Percentiles rank a stretch among this genome's conserved stretches.
These are phyloP conservation scores for Selenia dentaria DNA, from an alignment of 2,888 invertebrate genomes.

Conservation along the genomic window DNA sequence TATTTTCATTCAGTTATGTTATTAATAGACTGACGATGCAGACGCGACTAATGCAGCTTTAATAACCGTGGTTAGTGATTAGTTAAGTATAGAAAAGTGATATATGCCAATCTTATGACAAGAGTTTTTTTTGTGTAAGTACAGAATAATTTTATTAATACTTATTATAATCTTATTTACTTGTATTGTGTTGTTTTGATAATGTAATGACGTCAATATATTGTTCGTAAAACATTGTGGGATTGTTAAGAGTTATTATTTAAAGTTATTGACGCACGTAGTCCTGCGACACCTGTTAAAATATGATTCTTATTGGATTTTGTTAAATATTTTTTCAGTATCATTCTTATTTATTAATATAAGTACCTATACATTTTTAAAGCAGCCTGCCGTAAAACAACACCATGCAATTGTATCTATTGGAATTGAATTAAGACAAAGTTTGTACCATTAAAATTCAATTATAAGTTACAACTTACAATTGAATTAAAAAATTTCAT, in stretches of 20 bases:
- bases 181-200: too few relatives aligned
- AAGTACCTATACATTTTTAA: too few relatives aligned
- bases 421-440: too few relatives aligned
- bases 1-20: conserved; percentile 29
- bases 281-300: conserved; percentile 7
- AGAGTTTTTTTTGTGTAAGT: conserved; percentile 19
- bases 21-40: conserved; percentile 37
- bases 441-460: too few relatives aligned
- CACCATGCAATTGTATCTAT: too few relatives aligned
- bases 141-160: not conserved
- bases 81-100: conserved; percentile 14
- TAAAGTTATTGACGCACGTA: conserved; percentile 11
- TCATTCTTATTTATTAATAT: too few relatives aligned
- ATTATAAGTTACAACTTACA: too few relatives aligned
- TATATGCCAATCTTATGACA: conserved; percentile 27
- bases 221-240: conserved; percentile 3
- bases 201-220: conserved; percentile 7
- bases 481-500: too few relatives aligned
- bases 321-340: too few relatives aligned
- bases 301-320: not conserved
- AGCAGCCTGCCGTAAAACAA: too few relatives aligned
- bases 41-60: conserved; percentile 41
- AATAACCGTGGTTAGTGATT: conserved; percentile 45
- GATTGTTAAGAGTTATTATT: too few relatives aligned
- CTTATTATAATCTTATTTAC: too few relatives aligned